phyloP scores from a whole-genome alignment of 1,140 invertebrate species.

The Harpegnathos saltator region DNA sequence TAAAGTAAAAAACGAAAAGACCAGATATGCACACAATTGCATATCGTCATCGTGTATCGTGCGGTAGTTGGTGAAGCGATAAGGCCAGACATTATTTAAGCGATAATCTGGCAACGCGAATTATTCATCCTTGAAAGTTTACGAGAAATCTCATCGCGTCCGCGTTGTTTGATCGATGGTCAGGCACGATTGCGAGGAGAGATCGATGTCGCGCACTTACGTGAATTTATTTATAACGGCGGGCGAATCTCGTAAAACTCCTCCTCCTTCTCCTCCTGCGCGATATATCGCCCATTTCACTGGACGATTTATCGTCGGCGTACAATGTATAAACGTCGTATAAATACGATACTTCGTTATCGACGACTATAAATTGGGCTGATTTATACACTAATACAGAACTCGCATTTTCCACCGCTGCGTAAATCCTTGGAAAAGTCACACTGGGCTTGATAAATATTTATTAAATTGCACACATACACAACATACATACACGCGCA shows the following conservation, averaged over 20 bases:
- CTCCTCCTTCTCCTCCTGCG: background rate
- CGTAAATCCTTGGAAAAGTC: background rate
- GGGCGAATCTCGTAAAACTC: background rate
- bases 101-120: conserved; percentile 18
- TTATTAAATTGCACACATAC: background rate
- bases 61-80: conserved; percentile 18
- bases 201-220: conserved; percentile 17
- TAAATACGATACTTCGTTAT: background rate
- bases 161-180: conserved; percentile 37
- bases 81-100: conserved; percentile 32
- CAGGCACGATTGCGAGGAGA: conserved; percentile 39
- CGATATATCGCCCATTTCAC: background rate
- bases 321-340: background rate
- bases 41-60: conserved; percentile 7
- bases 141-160: conserved; percentile 34
- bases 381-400: background rate
- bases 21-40: conserved; percentile 10
- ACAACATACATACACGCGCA: too few species aligned
- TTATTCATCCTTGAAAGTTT: conserved; percentile 29
- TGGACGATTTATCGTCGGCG: background rate
- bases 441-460: background rate
- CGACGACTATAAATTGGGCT: background rate
- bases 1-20: background rate
- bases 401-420: background rate
- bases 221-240: conserved; percentile 1